Percentiles rank a stretch among this genome's conserved stretches.
Evolutionary conservation across 2,113 vertebrate genomes (phyloP).

Genomic region (Pachycephala philippinensis): DNA sequence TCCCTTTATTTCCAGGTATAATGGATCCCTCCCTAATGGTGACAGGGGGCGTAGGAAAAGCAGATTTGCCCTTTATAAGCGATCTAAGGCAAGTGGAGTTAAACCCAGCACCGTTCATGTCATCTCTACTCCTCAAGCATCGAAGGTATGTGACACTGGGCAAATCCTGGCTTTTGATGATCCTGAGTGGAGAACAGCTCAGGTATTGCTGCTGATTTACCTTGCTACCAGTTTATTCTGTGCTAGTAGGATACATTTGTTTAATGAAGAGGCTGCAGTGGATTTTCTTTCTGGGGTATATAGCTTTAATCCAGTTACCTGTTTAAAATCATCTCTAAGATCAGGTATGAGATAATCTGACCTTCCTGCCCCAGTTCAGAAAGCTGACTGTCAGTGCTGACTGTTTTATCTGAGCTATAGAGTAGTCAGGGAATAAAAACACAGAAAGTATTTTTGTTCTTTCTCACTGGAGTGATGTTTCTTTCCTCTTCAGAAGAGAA

Average conservation of each 20-base stretch:
- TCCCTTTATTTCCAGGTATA: slow-evolving; percentile 79
- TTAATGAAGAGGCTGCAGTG: background rate
- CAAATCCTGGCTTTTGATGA: background rate
- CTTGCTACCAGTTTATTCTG: background rate
- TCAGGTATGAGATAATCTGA: background rate
- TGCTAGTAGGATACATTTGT: background rate
- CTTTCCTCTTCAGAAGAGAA: background rate
- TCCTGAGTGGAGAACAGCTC: background rate
- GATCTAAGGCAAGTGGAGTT: slow-evolving; percentile 91
- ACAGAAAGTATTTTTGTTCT: background rate
- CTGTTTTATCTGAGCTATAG: background rate
- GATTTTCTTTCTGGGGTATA: background rate
- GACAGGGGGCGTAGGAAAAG: slow-evolving; percentile 95
- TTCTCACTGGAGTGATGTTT: background rate
- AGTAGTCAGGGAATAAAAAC: background rate
- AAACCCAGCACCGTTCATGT: slow-evolving; percentile 93
- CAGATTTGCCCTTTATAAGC: slow-evolving; percentile 92
- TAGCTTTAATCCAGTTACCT: background rate
- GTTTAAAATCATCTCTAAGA: background rate
- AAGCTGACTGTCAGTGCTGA: background rate
- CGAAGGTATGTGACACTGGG: slow-evolving; percentile 80
- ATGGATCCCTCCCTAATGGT: slow-evolving; percentile 93
- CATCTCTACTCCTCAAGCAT: slow-evolving; percentile 90
- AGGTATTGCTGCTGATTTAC: background rate
- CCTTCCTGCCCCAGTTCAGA: background rate